Evolutionary conservation across 2,113 vertebrate species (phyloP).

Genomic region (Numenius arquata): DNA sequence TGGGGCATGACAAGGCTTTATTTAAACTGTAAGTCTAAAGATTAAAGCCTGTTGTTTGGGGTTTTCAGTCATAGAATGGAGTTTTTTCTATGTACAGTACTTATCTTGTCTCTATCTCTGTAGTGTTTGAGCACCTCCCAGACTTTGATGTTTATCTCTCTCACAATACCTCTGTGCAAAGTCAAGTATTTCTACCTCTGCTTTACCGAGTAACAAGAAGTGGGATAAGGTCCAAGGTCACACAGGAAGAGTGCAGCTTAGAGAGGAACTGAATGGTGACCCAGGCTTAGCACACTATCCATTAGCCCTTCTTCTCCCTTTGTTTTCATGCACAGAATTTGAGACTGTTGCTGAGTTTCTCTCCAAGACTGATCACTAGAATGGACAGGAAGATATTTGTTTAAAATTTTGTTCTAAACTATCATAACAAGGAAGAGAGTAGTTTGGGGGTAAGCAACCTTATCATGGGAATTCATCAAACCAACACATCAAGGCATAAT

Average conservation of each 20-base stretch:
- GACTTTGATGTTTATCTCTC: slow-evolving; percentile 46
- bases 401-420: background rate
- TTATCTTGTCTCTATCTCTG: slow-evolving; percentile 46
- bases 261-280: background rate
- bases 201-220: slow-evolving; percentile 8
- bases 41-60: slow-evolving; percentile 31
- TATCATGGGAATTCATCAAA: background rate
- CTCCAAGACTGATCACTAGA: background rate
- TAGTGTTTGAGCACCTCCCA: slow-evolving; percentile 23
- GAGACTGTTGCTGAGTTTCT: background rate
- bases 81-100: slow-evolving; percentile 3
- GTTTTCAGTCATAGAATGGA: background rate
- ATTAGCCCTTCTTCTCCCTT: background rate
- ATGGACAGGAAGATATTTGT: background rate
- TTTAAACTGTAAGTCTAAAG: slow-evolving; percentile 19
- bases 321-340: background rate
- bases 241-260: background rate
- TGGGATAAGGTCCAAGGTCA: background rate
- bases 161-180: background rate
- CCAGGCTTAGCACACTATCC: background rate
- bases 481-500: background rate
- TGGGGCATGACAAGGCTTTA: background rate
- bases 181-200: background rate
- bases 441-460: background rate
- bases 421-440: background rate